phyloP scores from a whole-genome alignment of 1,140 invertebrate species.

The Euwallacea similis region DNA sequence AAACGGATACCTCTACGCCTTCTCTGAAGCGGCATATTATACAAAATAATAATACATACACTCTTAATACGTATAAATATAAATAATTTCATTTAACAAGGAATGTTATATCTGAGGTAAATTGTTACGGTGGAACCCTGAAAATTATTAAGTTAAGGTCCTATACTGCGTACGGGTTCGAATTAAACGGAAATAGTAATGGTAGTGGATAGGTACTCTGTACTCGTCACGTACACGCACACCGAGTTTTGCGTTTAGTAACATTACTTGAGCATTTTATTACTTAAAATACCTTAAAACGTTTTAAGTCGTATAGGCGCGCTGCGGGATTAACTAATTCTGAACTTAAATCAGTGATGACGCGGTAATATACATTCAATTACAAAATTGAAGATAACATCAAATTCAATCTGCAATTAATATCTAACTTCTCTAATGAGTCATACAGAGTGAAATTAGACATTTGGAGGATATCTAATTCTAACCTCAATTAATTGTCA shows the following conservation, averaged over 20 bases:
- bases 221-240: slow-evolving; percentile 20
- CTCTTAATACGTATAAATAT: slow-evolving; percentile 9
- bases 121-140: slow-evolving; percentile 33
- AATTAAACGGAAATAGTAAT: not conserved
- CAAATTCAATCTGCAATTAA: too few species aligned
- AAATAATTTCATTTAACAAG: slow-evolving; percentile 26
- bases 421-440: too few species aligned
- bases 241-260: slow-evolving; percentile 12
- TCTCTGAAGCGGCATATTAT: not conserved
- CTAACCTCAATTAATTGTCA: too few species aligned
- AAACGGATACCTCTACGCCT: not conserved
- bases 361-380: too few species aligned
- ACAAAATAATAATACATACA: not conserved
- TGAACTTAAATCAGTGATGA: too few species aligned
- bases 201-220: not conserved
- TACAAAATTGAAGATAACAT: too few species aligned
- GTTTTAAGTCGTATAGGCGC: slow-evolving; percentile 4
- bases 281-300: slow-evolving; percentile 24
- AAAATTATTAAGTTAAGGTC: slow-evolving; percentile 31
- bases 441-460: too few species aligned
- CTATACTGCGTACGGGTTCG: too few species aligned
- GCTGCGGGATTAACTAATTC: too few species aligned
- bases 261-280: slow-evolving; percentile 41
- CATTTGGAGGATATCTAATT: too few species aligned
- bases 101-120: slow-evolving; percentile 41